A percentile compares a stretch with the other conserved stretches of the same genome.
These are phyloP conservation scores for Ochotona curzoniae DNA, from an alignment of 2,113 vertebrate genomes.

Conservation along the genomic window DNA sequence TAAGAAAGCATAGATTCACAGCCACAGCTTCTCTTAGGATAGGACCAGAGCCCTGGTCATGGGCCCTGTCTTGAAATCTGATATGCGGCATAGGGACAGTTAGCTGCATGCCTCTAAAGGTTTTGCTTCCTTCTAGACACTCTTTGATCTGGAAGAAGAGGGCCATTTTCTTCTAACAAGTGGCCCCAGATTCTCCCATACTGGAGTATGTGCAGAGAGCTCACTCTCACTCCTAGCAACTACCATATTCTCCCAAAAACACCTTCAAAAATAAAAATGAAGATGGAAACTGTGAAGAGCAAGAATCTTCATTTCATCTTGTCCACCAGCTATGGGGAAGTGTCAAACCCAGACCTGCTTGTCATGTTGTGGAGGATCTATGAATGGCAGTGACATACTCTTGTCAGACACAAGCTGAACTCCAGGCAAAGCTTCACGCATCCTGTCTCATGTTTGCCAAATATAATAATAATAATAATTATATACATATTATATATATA, in stretches of 20 bases:
- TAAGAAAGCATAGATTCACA: neutral
- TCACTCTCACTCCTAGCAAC: conserved; percentile 86
- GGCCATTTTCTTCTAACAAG: neutral
- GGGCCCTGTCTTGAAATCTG: neutral
- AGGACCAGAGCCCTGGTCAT: too few relatives aligned
- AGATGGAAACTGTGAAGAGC: conserved; percentile 93
- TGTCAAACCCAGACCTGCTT: conserved; percentile 92
- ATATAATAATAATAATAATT: too few relatives aligned
- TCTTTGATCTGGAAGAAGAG: neutral
- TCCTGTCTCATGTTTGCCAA: neutral
- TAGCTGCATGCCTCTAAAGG: neutral
- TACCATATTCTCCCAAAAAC: conserved; percentile 91
- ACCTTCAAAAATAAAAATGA: conserved; percentile 93
- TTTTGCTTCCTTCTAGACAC: neutral
- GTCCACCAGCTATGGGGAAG: conserved; percentile 92
- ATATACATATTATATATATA: too few relatives aligned
- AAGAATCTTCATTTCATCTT: conserved; percentile 95
- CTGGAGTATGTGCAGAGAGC: neutral
- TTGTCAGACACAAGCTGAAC: neutral
- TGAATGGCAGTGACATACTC: conserved; percentile 73
- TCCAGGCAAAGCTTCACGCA: neutral
- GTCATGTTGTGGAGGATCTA: conserved; percentile 96
- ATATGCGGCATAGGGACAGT: fast-evolving
- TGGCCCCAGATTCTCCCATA: neutral
- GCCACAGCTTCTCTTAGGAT: neutral